phyloP scores from a whole-genome alignment of 2,113 vertebrate genomes.

The Anser cygnoides region DNA sequence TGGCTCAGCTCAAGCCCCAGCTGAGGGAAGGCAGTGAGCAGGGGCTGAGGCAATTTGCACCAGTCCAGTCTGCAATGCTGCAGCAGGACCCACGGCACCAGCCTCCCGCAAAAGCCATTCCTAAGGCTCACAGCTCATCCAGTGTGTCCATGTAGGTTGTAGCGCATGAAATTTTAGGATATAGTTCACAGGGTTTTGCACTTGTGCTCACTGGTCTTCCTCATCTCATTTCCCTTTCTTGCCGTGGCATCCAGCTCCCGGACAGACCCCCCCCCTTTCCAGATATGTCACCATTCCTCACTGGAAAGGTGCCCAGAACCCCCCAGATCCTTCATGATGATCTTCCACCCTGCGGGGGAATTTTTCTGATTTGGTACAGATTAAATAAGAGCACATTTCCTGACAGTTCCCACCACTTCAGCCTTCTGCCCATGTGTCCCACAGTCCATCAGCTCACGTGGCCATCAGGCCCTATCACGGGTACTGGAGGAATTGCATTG shows the following conservation, averaged over 20 bases:
- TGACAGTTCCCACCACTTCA: not conserved
- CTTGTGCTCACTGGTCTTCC: not conserved
- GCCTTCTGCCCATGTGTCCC: not conserved
- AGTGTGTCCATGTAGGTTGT: not conserved
- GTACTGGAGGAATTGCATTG: not conserved
- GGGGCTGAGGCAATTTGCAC: not conserved
- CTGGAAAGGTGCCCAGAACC: not conserved
- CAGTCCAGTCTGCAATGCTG: not conserved
- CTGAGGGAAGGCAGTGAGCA: not conserved
- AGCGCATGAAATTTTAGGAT: not conserved
- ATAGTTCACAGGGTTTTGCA: not conserved
- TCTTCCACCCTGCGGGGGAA: not conserved
- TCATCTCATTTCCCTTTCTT: not conserved
- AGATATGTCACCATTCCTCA: not conserved
- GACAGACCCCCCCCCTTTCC: not conserved
- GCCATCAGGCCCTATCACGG: fast-evolving
- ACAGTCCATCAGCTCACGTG: not conserved
- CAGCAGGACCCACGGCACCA: not conserved
- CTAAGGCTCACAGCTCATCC: not conserved
- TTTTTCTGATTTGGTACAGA: not conserved
- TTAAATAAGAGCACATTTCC: not conserved
- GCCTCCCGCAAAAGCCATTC: not conserved
- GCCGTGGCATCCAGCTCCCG: not conserved
- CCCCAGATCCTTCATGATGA: not conserved
- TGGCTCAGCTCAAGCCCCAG: not conserved